Evolutionary conservation across 1,140 invertebrate species (phyloP).

Genomic region (Oncopodura yosiiana): DNA sequence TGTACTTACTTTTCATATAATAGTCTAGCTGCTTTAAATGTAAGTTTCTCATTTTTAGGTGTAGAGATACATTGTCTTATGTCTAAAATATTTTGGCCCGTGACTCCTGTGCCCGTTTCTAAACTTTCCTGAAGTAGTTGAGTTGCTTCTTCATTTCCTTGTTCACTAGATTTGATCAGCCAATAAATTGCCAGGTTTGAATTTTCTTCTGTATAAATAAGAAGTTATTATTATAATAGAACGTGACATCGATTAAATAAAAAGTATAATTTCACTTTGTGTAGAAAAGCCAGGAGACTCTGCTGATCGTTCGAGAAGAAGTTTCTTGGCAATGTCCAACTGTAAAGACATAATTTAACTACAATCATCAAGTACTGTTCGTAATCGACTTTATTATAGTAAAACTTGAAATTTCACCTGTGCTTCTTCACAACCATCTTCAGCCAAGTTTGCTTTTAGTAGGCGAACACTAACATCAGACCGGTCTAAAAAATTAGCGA

Average conservation of each 20-base stretch:
- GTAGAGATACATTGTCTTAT: constrained; percentile 72
- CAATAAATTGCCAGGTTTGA: constrained; percentile 65
- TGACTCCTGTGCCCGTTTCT: constrained; percentile 61
- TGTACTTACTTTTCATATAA: constrained; percentile 61
- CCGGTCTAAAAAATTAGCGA: constrained; percentile 23
- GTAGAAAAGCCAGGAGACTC: background rate
- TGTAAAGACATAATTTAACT: too few relatives aligned
- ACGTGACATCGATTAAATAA: background rate
- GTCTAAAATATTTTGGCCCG: constrained; percentile 66
- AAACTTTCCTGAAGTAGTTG: constrained; percentile 66
- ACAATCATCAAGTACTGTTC: too few relatives aligned
- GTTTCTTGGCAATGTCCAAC: constrained; percentile 62
- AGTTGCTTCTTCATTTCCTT: constrained; percentile 77
- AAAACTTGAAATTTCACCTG: too few relatives aligned
- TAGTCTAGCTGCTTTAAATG: constrained; percentile 68
- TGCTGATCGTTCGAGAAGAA: constrained; percentile 12
- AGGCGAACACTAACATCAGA: constrained; percentile 22
- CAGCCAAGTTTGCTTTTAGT: constrained; percentile 47
- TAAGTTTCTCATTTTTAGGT: constrained; percentile 71
- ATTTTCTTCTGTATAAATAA: constrained; percentile 47
- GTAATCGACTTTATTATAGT: too few relatives aligned
- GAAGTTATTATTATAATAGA: background rate
- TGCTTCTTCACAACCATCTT: constrained; percentile 69
- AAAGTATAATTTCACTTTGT: constrained; percentile 7
- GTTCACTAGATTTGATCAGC: constrained; percentile 77